Percentiles rank a stretch among this genome's conserved stretches.
phyloP scores from a whole-genome alignment of 2,113 vertebrate genomes.

The Pterocles orientalis region DNA sequence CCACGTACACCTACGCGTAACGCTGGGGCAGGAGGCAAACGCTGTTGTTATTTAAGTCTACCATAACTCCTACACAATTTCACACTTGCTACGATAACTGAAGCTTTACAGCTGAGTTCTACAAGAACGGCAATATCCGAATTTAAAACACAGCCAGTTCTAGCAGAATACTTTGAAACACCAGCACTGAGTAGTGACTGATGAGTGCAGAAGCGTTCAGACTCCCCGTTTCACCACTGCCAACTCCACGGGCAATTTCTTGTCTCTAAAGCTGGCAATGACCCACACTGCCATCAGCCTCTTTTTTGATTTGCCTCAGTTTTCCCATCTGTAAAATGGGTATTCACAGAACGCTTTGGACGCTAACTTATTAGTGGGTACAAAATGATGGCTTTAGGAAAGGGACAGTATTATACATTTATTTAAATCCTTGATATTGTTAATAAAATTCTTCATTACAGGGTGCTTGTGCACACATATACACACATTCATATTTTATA shows the following conservation, averaged over 20 bases:
- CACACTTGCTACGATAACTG: background rate
- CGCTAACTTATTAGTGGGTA: background rate
- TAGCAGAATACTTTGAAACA: background rate
- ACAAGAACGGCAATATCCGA: background rate
- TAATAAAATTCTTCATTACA: background rate
- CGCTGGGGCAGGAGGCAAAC: background rate
- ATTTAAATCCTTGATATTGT: background rate
- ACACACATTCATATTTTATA: background rate
- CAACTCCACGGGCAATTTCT: background rate
- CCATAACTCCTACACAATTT: background rate
- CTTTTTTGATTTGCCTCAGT: background rate
- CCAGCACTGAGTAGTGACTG: background rate
- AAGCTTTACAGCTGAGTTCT: background rate
- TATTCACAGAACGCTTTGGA: background rate
- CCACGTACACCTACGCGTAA: fast-evolving
- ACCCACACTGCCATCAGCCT: background rate
- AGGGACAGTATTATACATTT: background rate
- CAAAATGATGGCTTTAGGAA: background rate
- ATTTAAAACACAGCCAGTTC: background rate
- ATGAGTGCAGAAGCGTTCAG: background rate
- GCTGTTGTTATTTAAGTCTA: background rate
- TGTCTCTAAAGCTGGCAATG: background rate
- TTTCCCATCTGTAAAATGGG: background rate
- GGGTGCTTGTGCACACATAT: background rate
- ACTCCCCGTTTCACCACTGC: background rate